A percentile compares a stretch with the other conserved stretches of the same genome.
These are phyloP conservation scores for Sorex maritimensis DNA, from an alignment of 2,797 vertebrate genomes.

Conservation along the genomic window DNA sequence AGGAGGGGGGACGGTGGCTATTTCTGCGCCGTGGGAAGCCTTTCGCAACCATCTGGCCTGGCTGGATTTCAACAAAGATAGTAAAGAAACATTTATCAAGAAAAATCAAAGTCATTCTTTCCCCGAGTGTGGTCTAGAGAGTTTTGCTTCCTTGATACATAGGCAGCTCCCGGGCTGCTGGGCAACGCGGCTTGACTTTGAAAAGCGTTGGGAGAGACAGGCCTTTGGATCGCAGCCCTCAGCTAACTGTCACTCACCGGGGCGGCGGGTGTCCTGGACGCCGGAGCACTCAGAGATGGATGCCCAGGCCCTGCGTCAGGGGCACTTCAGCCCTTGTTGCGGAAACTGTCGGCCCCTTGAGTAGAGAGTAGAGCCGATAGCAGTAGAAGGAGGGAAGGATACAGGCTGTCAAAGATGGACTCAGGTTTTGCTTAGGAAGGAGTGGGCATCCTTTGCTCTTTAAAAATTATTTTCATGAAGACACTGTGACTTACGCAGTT, in stretches of 20 bases:
- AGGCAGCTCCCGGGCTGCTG: constrained; percentile 61
- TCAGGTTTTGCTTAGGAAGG: neutral
- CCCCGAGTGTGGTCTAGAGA: constrained; percentile 75
- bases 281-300: constrained; percentile 14
- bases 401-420: neutral
- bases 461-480: too few relatives aligned
- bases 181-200: constrained; percentile 45
- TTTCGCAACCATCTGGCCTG: constrained; percentile 81
- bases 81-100: constrained; percentile 83
- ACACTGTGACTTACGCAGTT: too few relatives aligned
- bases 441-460: neutral
- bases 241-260: neutral
- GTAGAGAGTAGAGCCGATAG: neutral
- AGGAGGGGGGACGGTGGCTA: constrained; percentile 32
- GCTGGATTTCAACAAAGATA: constrained; percentile 80
- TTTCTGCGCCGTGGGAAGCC: constrained; percentile 70
- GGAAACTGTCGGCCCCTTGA: neutral
- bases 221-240: constrained; percentile 54
- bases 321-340: neutral
- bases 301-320: neutral
- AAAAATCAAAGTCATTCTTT: constrained; percentile 73
- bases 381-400: neutral
- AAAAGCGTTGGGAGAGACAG: constrained; percentile 21
- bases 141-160: constrained; percentile 32
- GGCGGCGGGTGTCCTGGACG: neutral